Conservation (phyloP, 2,113 vertebrate species). For the Heptranchias perlo region DNA sequence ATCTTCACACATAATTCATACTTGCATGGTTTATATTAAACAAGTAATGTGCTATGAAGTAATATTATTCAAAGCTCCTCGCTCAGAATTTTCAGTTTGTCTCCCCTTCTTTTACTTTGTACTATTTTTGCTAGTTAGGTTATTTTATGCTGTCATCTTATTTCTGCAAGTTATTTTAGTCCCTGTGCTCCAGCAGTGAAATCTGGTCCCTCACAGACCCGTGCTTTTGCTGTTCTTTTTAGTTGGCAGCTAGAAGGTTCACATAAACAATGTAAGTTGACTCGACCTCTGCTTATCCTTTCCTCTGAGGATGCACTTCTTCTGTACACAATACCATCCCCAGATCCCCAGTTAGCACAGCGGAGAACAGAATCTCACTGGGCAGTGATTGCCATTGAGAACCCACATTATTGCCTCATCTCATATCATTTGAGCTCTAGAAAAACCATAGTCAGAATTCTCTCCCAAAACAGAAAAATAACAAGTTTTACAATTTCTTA, state of each 20-base stretch:
- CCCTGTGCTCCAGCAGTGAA: not conserved
- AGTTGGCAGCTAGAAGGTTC: not conserved
- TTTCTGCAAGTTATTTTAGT: not conserved
- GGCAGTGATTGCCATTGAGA: not conserved
- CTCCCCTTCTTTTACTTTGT: not conserved
- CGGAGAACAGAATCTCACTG: not conserved
- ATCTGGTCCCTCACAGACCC: not conserved
- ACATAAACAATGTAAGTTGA: not conserved
- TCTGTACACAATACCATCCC: not conserved
- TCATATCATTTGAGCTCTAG: not conserved
- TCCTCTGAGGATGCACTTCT: not conserved
- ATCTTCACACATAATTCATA: not conserved
- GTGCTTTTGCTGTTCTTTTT: not conserved
- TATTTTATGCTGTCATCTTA: not conserved
- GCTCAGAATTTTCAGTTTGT: not conserved
- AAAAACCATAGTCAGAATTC: not conserved
- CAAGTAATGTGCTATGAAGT: not conserved
- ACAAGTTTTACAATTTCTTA: not conserved
- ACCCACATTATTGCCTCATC: not conserved
- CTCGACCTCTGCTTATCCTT: not conserved
- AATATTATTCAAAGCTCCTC: slow-evolving; percentile 2
- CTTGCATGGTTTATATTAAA: too few species aligned
- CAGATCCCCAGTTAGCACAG: not conserved
- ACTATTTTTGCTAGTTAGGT: not conserved
- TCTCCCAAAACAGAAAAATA: not conserved